phyloP scores from a whole-genome alignment of 1,140 invertebrate genomes.

The Apis cerana region DNA sequence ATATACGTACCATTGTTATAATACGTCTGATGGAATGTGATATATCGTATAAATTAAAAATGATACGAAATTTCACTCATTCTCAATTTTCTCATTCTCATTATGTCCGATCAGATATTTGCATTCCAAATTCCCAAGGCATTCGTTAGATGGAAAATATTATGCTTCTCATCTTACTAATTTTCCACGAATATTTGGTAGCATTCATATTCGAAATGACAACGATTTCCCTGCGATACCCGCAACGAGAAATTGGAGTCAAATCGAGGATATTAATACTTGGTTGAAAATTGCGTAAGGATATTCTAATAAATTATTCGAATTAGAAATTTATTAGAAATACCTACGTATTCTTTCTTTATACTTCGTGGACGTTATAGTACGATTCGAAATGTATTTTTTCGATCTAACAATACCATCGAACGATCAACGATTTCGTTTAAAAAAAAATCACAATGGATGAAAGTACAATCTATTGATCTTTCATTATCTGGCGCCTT shows the following conservation, averaged over 20 bases:
- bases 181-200: background rate
- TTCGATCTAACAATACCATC: background rate
- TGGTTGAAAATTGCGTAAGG: background rate
- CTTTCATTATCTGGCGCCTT: constrained; percentile 43
- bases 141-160: background rate
- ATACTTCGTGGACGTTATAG: background rate
- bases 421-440: background rate
- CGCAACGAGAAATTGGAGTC: constrained; percentile 44
- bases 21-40: background rate
- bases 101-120: no score
- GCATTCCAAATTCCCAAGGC: no score
- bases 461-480: constrained; percentile 22
- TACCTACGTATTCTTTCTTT: background rate
- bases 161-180: background rate
- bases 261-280: constrained; percentile 5
- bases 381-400: background rate
- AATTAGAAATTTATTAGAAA: background rate
- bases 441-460: constrained; percentile 12
- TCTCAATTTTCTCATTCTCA: no score
- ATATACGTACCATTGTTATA: background rate
- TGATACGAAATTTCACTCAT: background rate
- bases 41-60: no score
- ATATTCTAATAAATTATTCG: background rate
- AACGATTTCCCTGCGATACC: constrained; percentile 49
- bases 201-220: background rate